Evolutionary conservation across 2,797 vertebrate species (phyloP).

Genomic region (Hyperoplus immaculatus): DNA sequence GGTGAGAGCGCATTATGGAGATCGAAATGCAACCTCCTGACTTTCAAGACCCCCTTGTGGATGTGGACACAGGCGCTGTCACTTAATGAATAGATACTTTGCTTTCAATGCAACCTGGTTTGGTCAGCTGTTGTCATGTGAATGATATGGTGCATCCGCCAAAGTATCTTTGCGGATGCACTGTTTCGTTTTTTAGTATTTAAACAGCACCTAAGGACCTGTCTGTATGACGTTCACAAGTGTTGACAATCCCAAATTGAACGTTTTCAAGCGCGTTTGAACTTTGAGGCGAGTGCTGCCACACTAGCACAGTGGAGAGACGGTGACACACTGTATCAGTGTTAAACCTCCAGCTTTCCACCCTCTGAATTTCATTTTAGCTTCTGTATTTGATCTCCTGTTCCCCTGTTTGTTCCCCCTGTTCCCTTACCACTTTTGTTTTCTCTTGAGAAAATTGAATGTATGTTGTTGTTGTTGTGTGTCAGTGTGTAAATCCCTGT

Average conservation of each 20-base stretch:
- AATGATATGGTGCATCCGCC: too few relatives aligned
- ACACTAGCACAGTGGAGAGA: slow-evolving; percentile 5
- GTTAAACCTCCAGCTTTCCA: slow-evolving; percentile 31
- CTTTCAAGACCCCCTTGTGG: neutral
- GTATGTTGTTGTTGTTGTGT: neutral
- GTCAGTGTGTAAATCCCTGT: slow-evolving; percentile 23
- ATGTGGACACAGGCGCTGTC: slow-evolving; percentile 1
- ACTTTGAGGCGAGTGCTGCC: slow-evolving; percentile 25
- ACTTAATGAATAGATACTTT: slow-evolving; percentile 21
- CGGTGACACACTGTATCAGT: slow-evolving; percentile 39
- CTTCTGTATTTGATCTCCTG: slow-evolving; percentile 7
- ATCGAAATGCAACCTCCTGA: slow-evolving; percentile 33
- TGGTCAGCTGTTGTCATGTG: neutral
- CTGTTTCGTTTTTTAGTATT: too few relatives aligned
- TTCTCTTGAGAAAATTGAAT: slow-evolving; percentile 10
- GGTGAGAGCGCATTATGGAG: slow-evolving; percentile 20
- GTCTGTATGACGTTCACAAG: slow-evolving; percentile 12
- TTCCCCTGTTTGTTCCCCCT: slow-evolving; percentile 8
- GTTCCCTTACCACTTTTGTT: slow-evolving; percentile 15
- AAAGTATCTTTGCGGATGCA: too few relatives aligned
- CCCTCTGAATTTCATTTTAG: slow-evolving; percentile 9
- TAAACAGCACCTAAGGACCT: neutral
- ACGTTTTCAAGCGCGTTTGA: neutral
- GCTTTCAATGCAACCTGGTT: slow-evolving; percentile 7
- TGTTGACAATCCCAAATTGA: neutral